Percentiles rank a stretch among this genome's conserved stretches.
Evolutionary conservation across 1,140 invertebrate genomes (phyloP).

Genomic region (Drosophila nebulosa): DNA sequence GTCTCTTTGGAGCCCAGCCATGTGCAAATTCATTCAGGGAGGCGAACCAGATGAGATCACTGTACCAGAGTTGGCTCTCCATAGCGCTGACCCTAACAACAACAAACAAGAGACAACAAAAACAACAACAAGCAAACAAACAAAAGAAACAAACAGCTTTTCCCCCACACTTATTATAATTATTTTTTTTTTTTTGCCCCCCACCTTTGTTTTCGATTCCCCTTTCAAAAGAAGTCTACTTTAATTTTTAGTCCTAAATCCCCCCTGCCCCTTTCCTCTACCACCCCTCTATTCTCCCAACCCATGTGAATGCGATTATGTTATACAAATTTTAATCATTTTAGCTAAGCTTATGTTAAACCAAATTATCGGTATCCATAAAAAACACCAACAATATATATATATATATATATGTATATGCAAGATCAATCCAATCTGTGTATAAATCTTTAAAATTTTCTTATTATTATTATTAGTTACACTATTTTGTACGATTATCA

Average conservation of each 20-base stretch:
- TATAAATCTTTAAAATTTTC: not conserved
- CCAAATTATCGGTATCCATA: not conserved
- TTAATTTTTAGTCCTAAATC: not conserved
- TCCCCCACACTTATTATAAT: not conserved
- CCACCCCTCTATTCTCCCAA: too few relatives aligned
- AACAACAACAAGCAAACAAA: not conserved
- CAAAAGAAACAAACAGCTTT: not conserved
- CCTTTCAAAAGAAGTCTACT: not conserved
- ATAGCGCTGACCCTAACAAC: not conserved
- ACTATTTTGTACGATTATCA: slow-evolving; percentile 2
- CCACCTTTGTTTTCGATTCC: not conserved
- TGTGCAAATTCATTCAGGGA: not conserved
- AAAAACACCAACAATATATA: not conserved
- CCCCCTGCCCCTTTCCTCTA: too few relatives aligned
- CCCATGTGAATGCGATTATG: slow-evolving; percentile 13
- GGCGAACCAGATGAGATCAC: not conserved
- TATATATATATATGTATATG: not conserved
- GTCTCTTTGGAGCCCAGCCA: not conserved
- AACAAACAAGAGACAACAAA: not conserved
- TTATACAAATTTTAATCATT: slow-evolving; percentile 3
- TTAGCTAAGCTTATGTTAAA: slow-evolving; percentile 1
- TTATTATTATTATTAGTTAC: not conserved
- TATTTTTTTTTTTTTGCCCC: not conserved
- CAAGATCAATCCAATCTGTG: not conserved
- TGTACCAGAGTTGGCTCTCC: not conserved